Conservation (phyloP, 2,113 vertebrate genomes). For the Marmota monax region DNA sequence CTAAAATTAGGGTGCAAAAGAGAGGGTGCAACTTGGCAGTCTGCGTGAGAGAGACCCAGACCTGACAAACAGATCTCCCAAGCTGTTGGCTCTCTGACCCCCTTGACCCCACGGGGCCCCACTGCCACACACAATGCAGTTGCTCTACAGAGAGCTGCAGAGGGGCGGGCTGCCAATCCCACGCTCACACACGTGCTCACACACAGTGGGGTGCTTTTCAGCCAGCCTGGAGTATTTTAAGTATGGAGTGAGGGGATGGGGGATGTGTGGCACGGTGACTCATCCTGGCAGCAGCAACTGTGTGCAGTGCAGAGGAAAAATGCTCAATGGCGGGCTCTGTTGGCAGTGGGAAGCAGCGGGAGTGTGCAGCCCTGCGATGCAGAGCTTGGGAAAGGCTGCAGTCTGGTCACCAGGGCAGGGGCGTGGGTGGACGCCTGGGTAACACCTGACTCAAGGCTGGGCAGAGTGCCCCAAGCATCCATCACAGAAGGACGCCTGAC, state of each 20-base stretch:
- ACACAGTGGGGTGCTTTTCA: neutral
- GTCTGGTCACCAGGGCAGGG: neutral
- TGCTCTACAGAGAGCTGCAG: neutral
- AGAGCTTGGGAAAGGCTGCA: neutral
- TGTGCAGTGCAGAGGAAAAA: slow-evolving; percentile 30
- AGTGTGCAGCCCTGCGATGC: neutral
- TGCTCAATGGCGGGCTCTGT: slow-evolving; percentile 55
- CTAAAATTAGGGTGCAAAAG: neutral
- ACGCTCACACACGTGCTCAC: neutral
- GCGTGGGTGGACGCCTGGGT: neutral
- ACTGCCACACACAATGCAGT: neutral
- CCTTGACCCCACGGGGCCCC: neutral
- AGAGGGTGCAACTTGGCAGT: neutral
- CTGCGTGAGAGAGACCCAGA: neutral
- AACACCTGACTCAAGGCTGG: neutral
- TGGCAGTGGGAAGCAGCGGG: neutral
- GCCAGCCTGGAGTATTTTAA: slow-evolving; percentile 65
- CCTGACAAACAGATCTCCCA: neutral
- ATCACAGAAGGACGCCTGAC: neutral
- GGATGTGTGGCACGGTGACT: slow-evolving; percentile 64
- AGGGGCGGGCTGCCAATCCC: neutral
- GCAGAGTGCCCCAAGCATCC: neutral
- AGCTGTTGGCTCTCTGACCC: neutral
- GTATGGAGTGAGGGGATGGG: slow-evolving; percentile 46
- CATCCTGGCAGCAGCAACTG: slow-evolving; percentile 64